Evolutionary conservation across 2,113 vertebrate genomes (phyloP).

Genomic region (Cnemophilus loriae): DNA sequence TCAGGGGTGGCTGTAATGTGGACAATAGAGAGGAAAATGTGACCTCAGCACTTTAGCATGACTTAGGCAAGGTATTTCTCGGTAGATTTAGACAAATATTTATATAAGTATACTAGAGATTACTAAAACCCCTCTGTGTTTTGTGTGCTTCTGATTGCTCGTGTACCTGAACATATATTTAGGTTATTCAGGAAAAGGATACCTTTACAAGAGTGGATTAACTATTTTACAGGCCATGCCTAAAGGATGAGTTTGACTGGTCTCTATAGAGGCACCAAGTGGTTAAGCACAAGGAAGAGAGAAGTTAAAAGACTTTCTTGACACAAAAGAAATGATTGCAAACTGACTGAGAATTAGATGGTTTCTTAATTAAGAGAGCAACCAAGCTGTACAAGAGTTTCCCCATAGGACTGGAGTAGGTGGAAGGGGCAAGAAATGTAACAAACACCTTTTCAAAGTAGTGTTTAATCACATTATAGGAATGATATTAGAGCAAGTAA

Average conservation of each 20-base stretch:
- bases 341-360: neutral
- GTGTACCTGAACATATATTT: neutral
- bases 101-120: neutral
- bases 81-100: neutral
- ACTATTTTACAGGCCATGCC: neutral
- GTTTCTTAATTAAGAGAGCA: neutral
- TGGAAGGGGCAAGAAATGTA: neutral
- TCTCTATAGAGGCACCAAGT: neutral
- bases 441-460: neutral
- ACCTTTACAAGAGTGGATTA: neutral
- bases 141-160: neutral
- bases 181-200: neutral
- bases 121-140: neutral
- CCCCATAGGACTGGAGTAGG: neutral
- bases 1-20: neutral
- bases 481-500: neutral
- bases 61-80: neutral
- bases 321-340: neutral
- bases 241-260: neutral
- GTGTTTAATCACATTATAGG: neutral
- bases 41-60: neutral
- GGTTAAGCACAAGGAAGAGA: neutral
- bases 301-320: neutral
- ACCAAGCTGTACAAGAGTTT: neutral
- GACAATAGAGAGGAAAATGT: neutral